phyloP scores from a whole-genome alignment of 2,113 vertebrate species.

The Albula glossodonta region DNA sequence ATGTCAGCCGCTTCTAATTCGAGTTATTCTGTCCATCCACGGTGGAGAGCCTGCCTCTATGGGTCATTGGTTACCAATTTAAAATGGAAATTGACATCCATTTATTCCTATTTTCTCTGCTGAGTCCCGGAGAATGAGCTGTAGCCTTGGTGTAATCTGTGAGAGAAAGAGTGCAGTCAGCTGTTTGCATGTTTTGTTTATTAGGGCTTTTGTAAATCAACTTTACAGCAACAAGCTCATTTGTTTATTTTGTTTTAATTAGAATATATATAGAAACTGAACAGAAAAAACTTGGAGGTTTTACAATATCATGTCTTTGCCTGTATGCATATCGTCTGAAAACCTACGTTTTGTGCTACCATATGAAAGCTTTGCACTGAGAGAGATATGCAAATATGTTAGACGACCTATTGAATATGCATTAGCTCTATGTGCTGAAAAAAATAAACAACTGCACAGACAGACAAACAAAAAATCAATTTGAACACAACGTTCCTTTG shows the following conservation, averaged over 20 bases:
- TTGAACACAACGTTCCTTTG: conserved; percentile 44
- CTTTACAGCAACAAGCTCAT: too few relatives aligned
- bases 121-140: conserved; percentile 49
- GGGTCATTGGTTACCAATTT: conserved; percentile 75
- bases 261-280: too few relatives aligned
- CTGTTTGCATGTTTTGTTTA: background rate
- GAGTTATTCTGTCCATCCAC: conserved; percentile 67
- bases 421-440: background rate
- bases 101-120: conserved; percentile 68
- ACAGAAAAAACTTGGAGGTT: too few relatives aligned
- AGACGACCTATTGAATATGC: background rate
- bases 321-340: background rate
- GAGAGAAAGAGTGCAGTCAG: background rate
- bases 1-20: conserved; percentile 75
- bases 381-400: background rate
- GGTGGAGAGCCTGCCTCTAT: conserved; percentile 66
- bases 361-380: background rate
- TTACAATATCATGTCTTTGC: background rate
- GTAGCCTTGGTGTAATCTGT: conserved; percentile 19
- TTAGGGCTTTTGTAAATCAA: background rate
- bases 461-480: conserved; percentile 27
- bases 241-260: too few relatives aligned
- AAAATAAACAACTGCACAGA: conserved; percentile 11
- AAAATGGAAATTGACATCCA: conserved; percentile 73
- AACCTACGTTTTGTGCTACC: background rate